Percentiles rank a stretch among this genome's conserved stretches.
These are phyloP conservation scores for Scytalopus superciliaris DNA, from an alignment of 2,113 vertebrate species.

Conservation along the genomic window DNA sequence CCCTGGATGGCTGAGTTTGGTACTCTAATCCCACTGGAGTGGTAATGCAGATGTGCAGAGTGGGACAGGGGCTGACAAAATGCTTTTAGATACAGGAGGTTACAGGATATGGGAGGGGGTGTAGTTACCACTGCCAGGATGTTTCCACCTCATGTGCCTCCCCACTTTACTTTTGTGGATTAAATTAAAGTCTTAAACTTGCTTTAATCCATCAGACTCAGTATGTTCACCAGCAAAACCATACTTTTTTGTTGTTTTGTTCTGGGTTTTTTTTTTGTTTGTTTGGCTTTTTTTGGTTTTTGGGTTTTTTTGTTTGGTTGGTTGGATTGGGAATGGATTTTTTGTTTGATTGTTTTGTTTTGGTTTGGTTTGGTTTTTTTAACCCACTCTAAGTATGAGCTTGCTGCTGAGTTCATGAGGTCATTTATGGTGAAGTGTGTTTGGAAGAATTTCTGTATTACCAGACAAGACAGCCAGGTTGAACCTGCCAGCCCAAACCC, in stretches of 20 bases:
- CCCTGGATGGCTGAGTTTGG: not conserved
- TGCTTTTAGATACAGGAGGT: not conserved
- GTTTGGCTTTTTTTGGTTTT: not conserved
- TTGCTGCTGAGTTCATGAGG: not conserved
- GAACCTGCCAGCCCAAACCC: not conserved
- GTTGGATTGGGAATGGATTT: too few relatives aligned
- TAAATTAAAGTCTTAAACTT: not conserved
- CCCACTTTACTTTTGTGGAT: not conserved
- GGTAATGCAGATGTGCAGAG: not conserved
- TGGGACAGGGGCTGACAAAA: not conserved
- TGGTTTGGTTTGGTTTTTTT: not conserved
- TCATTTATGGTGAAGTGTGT: fast-evolving
- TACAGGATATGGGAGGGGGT: not conserved
- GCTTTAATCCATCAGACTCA: not conserved
- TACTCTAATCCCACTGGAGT: not conserved
- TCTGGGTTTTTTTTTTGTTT: not conserved
- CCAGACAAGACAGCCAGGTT: not conserved
- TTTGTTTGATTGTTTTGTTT: not conserved
- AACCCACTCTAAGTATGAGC: not conserved
- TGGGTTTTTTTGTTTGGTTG: not conserved
- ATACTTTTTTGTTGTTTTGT: not conserved
- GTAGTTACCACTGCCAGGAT: not conserved
- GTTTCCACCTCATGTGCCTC: not conserved
- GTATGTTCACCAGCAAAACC: not conserved
- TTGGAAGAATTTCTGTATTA: not conserved